These are phyloP conservation scores for Leptogaster cylindrica DNA, from an alignment of 2,888 invertebrate genomes.

Conservation along the genomic window DNA sequence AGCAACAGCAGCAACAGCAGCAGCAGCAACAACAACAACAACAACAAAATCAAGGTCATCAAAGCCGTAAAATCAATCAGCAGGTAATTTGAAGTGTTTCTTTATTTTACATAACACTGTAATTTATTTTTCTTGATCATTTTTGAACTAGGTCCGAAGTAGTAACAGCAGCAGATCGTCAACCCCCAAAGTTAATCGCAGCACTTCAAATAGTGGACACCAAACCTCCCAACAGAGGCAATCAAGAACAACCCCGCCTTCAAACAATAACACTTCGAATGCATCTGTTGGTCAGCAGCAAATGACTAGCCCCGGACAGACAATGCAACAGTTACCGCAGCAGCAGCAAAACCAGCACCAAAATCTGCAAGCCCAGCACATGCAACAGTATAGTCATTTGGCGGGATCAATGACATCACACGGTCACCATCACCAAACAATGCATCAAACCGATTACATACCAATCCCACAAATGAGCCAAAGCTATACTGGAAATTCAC, in stretches of 20 bases:
- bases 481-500: conserved; percentile 66
- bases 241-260: conserved; percentile 61
- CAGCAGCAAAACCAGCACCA: conserved; percentile 53
- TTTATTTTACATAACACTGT: too few species aligned
- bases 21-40: conserved; percentile 56
- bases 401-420: conserved; percentile 51
- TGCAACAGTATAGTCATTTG: conserved; percentile 57
- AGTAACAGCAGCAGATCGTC: conserved; percentile 55
- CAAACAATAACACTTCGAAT: conserved; percentile 45
- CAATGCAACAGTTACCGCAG: conserved; percentile 52
- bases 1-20: conserved; percentile 49
- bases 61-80: conserved; percentile 55
- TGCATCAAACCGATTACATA: conserved; percentile 64
- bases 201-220: conserved; percentile 44
- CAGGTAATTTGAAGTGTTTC: conserved; percentile 52
- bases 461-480: conserved; percentile 65
- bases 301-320: conserved; percentile 54
- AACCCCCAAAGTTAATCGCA: conserved; percentile 59
- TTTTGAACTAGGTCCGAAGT: conserved; percentile 38
- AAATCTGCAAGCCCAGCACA: conserved; percentile 54
- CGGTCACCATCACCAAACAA: conserved; percentile 59
- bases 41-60: conserved; percentile 50
- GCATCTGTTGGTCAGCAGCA: conserved; percentile 51
- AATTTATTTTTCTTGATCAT: too few species aligned
- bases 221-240: conserved; percentile 53